Conservation (phyloP, 1,140 invertebrate genomes). For the Globodera rostochiensis region DNA sequence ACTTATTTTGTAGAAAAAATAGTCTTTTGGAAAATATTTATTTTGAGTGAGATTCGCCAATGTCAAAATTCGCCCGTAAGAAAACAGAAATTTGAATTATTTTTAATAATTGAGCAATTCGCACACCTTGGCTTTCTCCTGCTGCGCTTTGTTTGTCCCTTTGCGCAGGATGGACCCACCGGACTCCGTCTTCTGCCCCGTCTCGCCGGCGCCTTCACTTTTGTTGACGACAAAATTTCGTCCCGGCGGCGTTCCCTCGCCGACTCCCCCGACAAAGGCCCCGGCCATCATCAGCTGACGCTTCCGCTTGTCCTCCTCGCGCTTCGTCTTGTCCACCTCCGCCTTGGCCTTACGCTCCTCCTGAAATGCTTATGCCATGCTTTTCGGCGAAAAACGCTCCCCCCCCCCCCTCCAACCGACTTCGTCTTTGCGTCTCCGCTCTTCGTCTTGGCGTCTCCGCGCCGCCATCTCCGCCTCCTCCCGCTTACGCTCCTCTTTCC, state of each 20-base stretch:
- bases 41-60: no score
- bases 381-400: conserved; percentile 52
- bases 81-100: no score
- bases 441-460: conserved; percentile 65
- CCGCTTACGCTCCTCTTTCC: conserved; percentile 41
- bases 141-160: conserved; percentile 3
- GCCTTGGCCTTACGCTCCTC: conserved; percentile 42
- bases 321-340: conserved; percentile 53
- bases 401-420: neutral
- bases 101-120: no score
- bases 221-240: conserved; percentile 53
- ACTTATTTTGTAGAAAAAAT: no score
- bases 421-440: conserved; percentile 59
- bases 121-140: neutral
- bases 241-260: conserved; percentile 70
- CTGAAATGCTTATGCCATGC: conserved; percentile 32
- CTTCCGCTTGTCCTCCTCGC: conserved; percentile 62
- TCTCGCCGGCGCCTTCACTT: conserved; percentile 4
- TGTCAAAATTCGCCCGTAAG: no score
- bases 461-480: conserved; percentile 56
- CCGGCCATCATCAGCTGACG: conserved; percentile 55
- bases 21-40: no score
- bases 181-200: conserved; percentile 1
- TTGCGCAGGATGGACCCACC: neutral
- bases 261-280: conserved; percentile 64